Evolutionary conservation across 2,797 vertebrate genomes (phyloP).

Genomic region (Parambassis ranga): DNA sequence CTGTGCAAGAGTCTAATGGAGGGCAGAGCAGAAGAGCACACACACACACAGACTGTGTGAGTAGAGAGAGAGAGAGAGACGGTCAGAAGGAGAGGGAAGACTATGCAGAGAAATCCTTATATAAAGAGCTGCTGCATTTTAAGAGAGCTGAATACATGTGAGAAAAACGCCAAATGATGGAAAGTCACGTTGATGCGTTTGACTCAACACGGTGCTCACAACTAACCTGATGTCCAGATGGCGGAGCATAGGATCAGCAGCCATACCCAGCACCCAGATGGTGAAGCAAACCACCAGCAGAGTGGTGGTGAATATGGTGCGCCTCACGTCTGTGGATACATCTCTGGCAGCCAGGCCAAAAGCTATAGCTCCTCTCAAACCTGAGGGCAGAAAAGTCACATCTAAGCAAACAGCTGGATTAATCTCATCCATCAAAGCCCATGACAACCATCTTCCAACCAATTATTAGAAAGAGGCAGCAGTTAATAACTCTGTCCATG

Average conservation of each 20-base stretch:
- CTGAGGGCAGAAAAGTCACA: slow-evolving; percentile 53
- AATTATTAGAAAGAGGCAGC: slow-evolving; percentile 6
- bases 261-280: slow-evolving; percentile 82
- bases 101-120: slow-evolving; percentile 1
- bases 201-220: background rate
- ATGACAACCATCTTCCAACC: background rate
- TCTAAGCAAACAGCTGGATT: slow-evolving; percentile 25
- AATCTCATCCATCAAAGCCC: slow-evolving; percentile 29
- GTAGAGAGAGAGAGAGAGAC: background rate
- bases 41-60: slow-evolving; percentile 12
- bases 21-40: slow-evolving; percentile 19
- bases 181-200: background rate
- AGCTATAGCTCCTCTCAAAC: slow-evolving; percentile 83
- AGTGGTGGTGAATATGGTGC: slow-evolving; percentile 84
- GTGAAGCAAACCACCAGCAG: slow-evolving; percentile 84
- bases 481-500: slow-evolving; percentile 11
- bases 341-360: slow-evolving; percentile 83
- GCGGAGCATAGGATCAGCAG: slow-evolving; percentile 78
- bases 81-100: slow-evolving; percentile 1
- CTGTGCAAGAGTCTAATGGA: slow-evolving; percentile 53
- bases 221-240: slow-evolving; percentile 86
- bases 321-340: slow-evolving; percentile 73
- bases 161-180: background rate
- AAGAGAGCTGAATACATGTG: slow-evolving; percentile 2
- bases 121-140: slow-evolving; percentile 17